phyloP scores from a whole-genome alignment of 1,140 invertebrate species.

The Pemphigus obesinymphae region DNA sequence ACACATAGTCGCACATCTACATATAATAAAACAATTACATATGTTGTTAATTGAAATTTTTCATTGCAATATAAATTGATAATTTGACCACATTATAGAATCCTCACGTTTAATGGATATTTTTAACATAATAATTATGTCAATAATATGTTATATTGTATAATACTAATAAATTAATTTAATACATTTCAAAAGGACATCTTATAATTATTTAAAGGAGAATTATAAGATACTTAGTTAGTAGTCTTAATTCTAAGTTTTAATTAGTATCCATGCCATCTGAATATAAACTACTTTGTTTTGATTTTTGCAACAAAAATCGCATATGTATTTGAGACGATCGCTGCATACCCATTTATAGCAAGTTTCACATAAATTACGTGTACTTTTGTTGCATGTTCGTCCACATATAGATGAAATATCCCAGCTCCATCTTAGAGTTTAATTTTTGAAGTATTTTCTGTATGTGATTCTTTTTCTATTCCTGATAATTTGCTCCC shows the following conservation, averaged over 20 bases:
- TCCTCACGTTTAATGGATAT: not conserved
- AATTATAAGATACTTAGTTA: not conserved
- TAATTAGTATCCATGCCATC: not conserved
- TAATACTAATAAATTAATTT: constrained; percentile 5
- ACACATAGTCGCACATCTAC: not conserved
- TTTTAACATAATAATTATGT: not conserved
- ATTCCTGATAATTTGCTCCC: not conserved
- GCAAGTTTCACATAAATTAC: not conserved
- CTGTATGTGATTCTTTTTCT: not conserved
- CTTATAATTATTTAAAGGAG: not conserved
- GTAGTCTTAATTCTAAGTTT: not conserved
- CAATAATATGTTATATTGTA: too few relatives aligned
- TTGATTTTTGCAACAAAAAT: not conserved
- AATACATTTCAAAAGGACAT: not conserved
- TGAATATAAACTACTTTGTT: not conserved
- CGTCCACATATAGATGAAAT: not conserved
- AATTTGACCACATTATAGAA: not conserved
- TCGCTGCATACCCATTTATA: constrained; percentile 2
- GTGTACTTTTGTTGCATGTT: not conserved
- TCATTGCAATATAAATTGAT: not conserved
- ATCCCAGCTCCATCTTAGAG: not conserved
- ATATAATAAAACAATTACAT: not conserved
- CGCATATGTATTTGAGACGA: not conserved
- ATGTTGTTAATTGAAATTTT: not conserved
- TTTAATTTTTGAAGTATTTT: not conserved